phyloP scores from a whole-genome alignment of 2,888 invertebrate species.

The Autographa pulchrina region DNA sequence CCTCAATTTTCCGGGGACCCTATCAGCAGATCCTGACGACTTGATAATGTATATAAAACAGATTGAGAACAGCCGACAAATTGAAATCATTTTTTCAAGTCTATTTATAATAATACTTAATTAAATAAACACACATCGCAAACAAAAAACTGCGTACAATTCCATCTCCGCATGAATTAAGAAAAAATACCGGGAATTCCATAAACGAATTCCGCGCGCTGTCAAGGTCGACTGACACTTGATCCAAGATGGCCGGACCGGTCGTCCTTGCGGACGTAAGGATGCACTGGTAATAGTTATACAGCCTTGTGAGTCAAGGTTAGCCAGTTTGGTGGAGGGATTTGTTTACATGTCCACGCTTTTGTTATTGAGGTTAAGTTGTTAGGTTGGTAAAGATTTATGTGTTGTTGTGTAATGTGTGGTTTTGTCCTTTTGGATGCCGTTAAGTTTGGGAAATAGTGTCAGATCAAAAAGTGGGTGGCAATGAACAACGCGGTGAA shows the following conservation, averaged over 20 bases:
- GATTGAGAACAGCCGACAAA: too few relatives aligned
- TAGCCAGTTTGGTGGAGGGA: conserved; percentile 23
- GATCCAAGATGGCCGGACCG: conserved; percentile 60
- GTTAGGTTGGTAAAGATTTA: neutral
- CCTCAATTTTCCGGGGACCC: too few relatives aligned
- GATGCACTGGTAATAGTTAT: conserved; percentile 36
- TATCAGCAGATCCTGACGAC: too few relatives aligned
- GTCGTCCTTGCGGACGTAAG: conserved; percentile 58
- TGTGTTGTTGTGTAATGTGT: neutral
- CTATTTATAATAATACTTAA: too few relatives aligned
- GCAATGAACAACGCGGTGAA: too few relatives aligned
- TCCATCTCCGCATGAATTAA: conserved; percentile 14
- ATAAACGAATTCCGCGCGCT: conserved; percentile 56
- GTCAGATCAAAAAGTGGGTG: too few relatives aligned
- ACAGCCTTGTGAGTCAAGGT: conserved; percentile 57
- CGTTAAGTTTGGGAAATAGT: neutral
- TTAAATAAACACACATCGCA: too few relatives aligned
- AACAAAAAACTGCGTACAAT: neutral
- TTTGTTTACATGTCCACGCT: conserved; percentile 8
- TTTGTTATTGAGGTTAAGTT: neutral
- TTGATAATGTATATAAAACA: too few relatives aligned
- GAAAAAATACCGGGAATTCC: conserved; percentile 45
- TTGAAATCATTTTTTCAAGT: too few relatives aligned
- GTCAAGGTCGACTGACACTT: conserved; percentile 60
- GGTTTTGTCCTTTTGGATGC: too few relatives aligned